Base-by-base conservation (phyloP, 1,140 invertebrate species). In the Heliothis subflexa region DNA sequence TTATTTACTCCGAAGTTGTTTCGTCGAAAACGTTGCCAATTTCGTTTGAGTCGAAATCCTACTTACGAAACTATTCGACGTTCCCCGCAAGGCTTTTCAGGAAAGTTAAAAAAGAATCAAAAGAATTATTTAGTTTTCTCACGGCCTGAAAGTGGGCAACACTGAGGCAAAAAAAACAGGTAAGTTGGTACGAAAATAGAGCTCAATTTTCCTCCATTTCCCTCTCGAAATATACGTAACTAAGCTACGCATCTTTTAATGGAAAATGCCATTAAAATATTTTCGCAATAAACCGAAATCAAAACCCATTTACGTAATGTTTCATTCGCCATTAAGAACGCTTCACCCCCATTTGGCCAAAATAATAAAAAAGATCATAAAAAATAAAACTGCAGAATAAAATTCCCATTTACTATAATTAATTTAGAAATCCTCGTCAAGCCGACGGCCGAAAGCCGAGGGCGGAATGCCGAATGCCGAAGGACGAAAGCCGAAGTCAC, bases 351-450 rank as follows among this genome's bases (percentile, higher is more conserved):
- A 18, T 50, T 59, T 47, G 12, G 16, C 11, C 33, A n/a, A 28
- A 71, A 33, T 55, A 49, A 50, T 73, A 61, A 59, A 28, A 74
- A 74, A 25, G 71, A 45, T 25, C 40, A 49, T 59, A 74, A 61
- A 66, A 66, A 61, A 74, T 45, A 71, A 54, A 52, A 55, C 47
- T 33, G 47, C 47, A 49, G 49, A 40, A 71, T 71, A 71, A 71
- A 71, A 71, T 33, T 71, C n/a, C 55, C 55, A 74, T 74, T 74
- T 18, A 59, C 25, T 70, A 49, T 74, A 59, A 74, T 74, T 50
- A 74, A 74, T 61, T 74, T 59, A 14, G 55, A 61, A 33, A 49
- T 28, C 18, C 47, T 74, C 54, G 18, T 14, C 40, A 59, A 47
- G 16, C n/a, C 21, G 2, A 28, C 21, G 21, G 21, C 21, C 21